A percentile compares a stretch with the other conserved stretches of the same genome.
phyloP scores from a whole-genome alignment of 2,888 invertebrate species.

The Diarsia dahlii region DNA sequence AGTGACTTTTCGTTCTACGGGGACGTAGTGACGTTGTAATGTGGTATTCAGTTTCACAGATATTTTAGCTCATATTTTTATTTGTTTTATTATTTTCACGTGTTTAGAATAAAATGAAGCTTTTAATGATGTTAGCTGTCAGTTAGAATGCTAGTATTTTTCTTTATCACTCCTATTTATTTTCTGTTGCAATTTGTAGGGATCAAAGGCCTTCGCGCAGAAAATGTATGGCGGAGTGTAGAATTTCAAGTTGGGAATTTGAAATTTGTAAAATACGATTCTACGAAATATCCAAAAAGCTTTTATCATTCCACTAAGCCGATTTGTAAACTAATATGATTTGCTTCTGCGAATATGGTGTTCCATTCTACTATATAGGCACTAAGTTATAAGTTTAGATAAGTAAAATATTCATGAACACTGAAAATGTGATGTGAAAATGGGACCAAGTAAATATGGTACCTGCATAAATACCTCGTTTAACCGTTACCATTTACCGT shows the following conservation, averaged over 20 bases:
- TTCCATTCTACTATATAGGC: neutral
- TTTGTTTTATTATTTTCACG: slow-evolving; percentile 14
- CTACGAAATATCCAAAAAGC: slow-evolving; percentile 9
- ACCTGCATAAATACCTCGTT: too few relatives aligned
- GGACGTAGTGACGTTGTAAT: slow-evolving; percentile 49
- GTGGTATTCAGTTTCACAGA: slow-evolving; percentile 43
- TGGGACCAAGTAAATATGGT: too few relatives aligned
- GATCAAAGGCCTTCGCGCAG: slow-evolving; percentile 37
- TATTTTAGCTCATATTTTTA: slow-evolving; percentile 32
- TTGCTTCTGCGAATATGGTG: neutral
- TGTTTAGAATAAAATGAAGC: slow-evolving; percentile 32
- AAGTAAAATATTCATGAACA: too few relatives aligned
- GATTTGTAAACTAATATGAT: slow-evolving; percentile 12
- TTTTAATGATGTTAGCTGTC: slow-evolving; percentile 29
- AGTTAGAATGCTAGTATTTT: slow-evolving; percentile 28
- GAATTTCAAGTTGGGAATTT: slow-evolving; percentile 36
- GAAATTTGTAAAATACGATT: slow-evolving; percentile 13
- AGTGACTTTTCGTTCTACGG: too few relatives aligned
- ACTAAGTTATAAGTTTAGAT: neutral
- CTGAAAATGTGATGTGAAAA: too few relatives aligned
- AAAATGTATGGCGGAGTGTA: slow-evolving; percentile 21
- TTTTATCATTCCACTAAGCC: neutral
- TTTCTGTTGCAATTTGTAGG: slow-evolving; percentile 46
- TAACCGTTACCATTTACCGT: too few relatives aligned
- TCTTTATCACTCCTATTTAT: slow-evolving; percentile 41